Conservation (phyloP, 2,113 vertebrate species). For the Xyliphius kryptos region DNA sequence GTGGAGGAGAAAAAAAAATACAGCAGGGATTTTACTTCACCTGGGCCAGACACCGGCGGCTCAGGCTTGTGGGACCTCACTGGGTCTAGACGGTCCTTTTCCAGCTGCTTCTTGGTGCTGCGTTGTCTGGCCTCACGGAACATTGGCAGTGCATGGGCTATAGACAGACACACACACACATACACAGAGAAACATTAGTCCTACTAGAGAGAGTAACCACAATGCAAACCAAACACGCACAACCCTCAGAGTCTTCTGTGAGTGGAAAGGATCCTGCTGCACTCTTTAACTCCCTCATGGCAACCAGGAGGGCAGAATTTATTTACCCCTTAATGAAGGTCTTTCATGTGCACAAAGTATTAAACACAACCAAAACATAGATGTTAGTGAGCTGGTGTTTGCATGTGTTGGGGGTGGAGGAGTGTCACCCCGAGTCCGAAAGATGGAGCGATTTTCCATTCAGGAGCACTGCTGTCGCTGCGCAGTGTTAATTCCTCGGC, state of each 20-base stretch:
- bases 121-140: slow-evolving; percentile 94
- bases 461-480: slow-evolving; percentile 45
- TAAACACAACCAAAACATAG: slow-evolving; percentile 58
- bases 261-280: neutral
- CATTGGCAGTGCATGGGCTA: slow-evolving; percentile 94
- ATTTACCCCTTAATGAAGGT: slow-evolving; percentile 28
- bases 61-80: slow-evolving; percentile 94
- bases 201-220: neutral
- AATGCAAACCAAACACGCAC: neutral
- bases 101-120: slow-evolving; percentile 93
- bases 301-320: slow-evolving; percentile 14
- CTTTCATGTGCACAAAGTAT: slow-evolving; percentile 49
- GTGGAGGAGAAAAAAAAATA: neutral
- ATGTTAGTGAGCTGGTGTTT: slow-evolving; percentile 23
- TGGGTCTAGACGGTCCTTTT: slow-evolving; percentile 91
- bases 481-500: slow-evolving; percentile 57
- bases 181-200: neutral
- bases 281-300: slow-evolving; percentile 1
- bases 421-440: slow-evolving; percentile 38
- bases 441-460: slow-evolving; percentile 72
- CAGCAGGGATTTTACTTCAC: slow-evolving; percentile 51
- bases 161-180: slow-evolving; percentile 11
- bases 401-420: slow-evolving; percentile 35
- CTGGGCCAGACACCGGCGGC: slow-evolving; percentile 94
- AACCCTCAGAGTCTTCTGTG: neutral